Evolutionary conservation across 1,140 invertebrate genomes (phyloP), one percentile per base, ranked within the genome.

Genomic region (Conus betulinus): DNA sequence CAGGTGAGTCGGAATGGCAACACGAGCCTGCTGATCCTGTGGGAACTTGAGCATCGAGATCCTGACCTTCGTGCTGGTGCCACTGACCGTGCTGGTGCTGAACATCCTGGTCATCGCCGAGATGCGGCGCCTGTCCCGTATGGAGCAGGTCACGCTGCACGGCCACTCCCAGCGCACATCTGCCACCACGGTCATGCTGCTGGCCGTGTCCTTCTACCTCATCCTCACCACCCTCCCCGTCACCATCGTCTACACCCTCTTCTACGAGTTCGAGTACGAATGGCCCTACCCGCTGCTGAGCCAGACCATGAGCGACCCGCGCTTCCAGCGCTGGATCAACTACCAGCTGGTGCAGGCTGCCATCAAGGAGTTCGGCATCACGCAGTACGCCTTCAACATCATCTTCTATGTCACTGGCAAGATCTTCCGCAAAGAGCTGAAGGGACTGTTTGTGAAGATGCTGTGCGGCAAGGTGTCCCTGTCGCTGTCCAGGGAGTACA

Each of bases 361-460:
- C 52, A 92, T 95, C 23, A 92, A 95, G 52, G 93, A 94, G 87
- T 92, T 95, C 55, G 93, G 94, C 60, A 93, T 93, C 51, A 94
- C 95, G 23, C 95, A 95, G 88, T 95, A 94, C 92, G 94, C 93
- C 74, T 93, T 92, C 84, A 95, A 95, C 89, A 93, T 95, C 89
- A 93, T 94, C 89, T 94, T 95, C 87, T 95, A 95, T 83, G 76
- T 94, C 55, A 95, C 94, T 0, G 94, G 95, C 11, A 93, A 93
- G 89, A 90, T 93, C 88, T 95, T 95, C 82, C 91, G 95, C 78
- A 90, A 93, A 25, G 93, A 95, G 89, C 91, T 95, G 71, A 90
- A 91, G 79, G 88, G 91, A 76, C 88, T 94, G 53, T 85, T 93
- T 74, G 52, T 92, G 71, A 87, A 84, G 55, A 39, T 86, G 15